Percentiles rank a stretch among this genome's conserved stretches.
These are phyloP conservation scores for Acrobasis consociella DNA, from an alignment of 2,888 invertebrate genomes.

Conservation along the genomic window DNA sequence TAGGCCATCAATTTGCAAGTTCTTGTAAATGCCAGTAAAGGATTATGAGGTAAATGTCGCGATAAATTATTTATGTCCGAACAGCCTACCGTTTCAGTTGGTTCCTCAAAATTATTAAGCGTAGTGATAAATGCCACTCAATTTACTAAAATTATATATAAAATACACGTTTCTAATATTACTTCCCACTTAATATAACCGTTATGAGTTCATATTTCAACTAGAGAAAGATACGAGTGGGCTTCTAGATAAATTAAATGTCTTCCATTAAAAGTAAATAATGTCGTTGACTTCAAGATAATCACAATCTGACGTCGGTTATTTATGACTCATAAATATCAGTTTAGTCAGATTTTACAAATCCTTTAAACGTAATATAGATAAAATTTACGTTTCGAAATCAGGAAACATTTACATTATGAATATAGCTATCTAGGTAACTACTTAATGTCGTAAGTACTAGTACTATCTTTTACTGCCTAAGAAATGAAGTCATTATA, in stretches of 20 bases:
- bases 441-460: neutral
- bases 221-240: slow-evolving; percentile 10
- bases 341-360: slow-evolving; percentile 11
- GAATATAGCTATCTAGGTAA: neutral
- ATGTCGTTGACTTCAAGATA: slow-evolving; percentile 17
- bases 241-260: slow-evolving; percentile 19
- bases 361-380: slow-evolving; percentile 1
- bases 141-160: neutral
- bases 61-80: neutral
- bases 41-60: slow-evolving; percentile 1
- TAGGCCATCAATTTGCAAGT: neutral
- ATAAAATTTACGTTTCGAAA: slow-evolving; percentile 1
- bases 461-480: neutral
- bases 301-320: slow-evolving; percentile 3
- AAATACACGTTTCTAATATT: neutral
- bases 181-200: slow-evolving; percentile 8
- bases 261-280: slow-evolving; percentile 11
- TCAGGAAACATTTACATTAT: neutral
- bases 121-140: neutral
- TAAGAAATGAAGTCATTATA: neutral
- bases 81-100: neutral
- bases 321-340: slow-evolving; percentile 8
- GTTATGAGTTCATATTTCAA: slow-evolving; percentile 13
- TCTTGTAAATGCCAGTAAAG: neutral
- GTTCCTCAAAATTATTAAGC: neutral